Evolutionary conservation across 1,140 invertebrate species (phyloP).

Genomic region (Eriocheir sinensis): DNA sequence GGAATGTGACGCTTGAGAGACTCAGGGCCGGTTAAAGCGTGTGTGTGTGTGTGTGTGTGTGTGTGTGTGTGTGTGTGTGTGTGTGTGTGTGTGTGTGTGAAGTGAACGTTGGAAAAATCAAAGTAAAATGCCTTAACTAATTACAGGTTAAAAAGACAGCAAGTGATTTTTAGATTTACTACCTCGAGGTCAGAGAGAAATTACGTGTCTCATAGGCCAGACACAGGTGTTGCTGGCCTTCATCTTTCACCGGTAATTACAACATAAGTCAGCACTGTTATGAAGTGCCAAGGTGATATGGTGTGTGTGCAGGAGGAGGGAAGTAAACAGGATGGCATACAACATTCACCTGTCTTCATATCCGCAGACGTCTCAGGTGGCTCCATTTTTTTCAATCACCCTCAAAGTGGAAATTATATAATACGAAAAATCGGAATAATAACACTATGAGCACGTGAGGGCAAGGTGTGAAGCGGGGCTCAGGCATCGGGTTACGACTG

Average conservation of each 20-base stretch:
- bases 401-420: slow-evolving; percentile 23
- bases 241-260: neutral
- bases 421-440: slow-evolving; percentile 24
- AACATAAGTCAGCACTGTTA: neutral
- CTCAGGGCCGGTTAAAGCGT: neutral
- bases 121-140: too few species aligned
- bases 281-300: neutral
- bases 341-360: neutral
- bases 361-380: neutral
- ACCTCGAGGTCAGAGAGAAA: neutral
- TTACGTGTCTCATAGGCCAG: neutral
- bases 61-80: slow-evolving; percentile 48
- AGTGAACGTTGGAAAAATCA: too few species aligned
- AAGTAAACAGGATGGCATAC: neutral
- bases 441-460: slow-evolving; percentile 46
- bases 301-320: neutral
- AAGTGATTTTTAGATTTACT: neutral
- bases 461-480: slow-evolving; percentile 25
- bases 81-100: neutral
- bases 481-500: slow-evolving; percentile 38
- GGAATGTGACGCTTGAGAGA: too few species aligned
- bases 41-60: neutral
- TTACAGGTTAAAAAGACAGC: neutral
- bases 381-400: neutral
- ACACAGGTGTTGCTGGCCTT: slow-evolving; percentile 27